Base-by-base conservation (phyloP, 1,140 invertebrate species). In the Camponotus vicinus region DNA sequence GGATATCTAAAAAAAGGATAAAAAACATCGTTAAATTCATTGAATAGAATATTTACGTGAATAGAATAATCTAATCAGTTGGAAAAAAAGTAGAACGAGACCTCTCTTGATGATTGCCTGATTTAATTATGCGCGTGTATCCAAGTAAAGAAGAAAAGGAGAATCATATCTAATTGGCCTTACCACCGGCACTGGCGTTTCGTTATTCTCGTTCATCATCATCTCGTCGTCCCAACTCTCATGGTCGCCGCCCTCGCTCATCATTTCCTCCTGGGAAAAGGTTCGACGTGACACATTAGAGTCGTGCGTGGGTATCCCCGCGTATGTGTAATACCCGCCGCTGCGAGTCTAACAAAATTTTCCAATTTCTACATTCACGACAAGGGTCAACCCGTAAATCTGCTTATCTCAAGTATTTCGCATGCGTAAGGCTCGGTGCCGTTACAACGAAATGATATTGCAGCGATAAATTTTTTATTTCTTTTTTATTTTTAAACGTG, bases 171-270 rank as follows among this genome's bases (percentile, higher is more conserved):
- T 69, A 83, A 84, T 66, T 40, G 70, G 49, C 37, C 92, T 93
- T 92, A 94, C 94, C 88, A 94, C 92, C 69, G 94, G 92, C 82
- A 95, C 77, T 83, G 93, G 92, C 27, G 92, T 91, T 85, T 95
- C 94, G 91, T 94, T 95, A 86, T 91, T 94, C 79, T 95, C 94
- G 85, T 85, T 90, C 82, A 94, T 93, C 93, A 94, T 94, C 87
- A 94, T 90, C 15, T 95, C 94, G 32, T 95, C 94, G 85, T 95
- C 94, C 92, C 94, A 95, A 85, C 94, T 95, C 84, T 95, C 94
- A 61, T 95, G 94, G 71, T 95, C 94, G 5, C 94, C 94, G 45
- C 94, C 93, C 80, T 94, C 94, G 88, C 94, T 95, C 94, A 95
- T 93, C 94, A 94, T 94, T 90, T 95, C 95, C 86, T 95, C 95